These are phyloP conservation scores for Cavia porcellus DNA, from an alignment of 2,113 vertebrate genomes.

Conservation along the genomic window DNA sequence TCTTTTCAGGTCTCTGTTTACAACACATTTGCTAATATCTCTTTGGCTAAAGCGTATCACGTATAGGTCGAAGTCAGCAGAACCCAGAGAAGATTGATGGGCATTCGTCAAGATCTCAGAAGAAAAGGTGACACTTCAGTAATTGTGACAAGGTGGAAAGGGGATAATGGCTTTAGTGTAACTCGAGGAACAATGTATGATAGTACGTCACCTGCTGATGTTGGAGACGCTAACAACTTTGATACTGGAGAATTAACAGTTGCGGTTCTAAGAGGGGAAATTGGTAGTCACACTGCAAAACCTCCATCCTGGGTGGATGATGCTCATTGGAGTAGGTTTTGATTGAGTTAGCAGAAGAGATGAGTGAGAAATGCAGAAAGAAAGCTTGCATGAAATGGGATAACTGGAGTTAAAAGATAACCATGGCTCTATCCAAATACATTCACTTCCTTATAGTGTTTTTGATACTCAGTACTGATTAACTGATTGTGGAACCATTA, in stretches of 20 bases:
- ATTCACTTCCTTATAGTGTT: not conserved
- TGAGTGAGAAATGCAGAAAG: not conserved
- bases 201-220: not conserved
- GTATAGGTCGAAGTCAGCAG: not conserved
- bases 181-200: not conserved
- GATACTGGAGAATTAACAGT: not conserved
- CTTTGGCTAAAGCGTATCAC: not conserved
- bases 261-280: not conserved
- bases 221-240: not conserved
- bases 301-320: not conserved
- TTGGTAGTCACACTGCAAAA: not conserved
- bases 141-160: not conserved
- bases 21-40: not conserved
- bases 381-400: not conserved
- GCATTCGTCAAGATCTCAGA: not conserved
- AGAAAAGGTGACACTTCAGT: not conserved
- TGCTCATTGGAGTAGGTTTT: not conserved
- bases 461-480: conserved; percentile 5
- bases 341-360: not conserved
- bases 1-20: not conserved
- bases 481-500: not conserved
- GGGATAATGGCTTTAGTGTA: not conserved
- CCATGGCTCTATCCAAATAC: not conserved
- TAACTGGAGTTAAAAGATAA: not conserved
- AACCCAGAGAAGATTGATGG: not conserved